Base-by-base conservation (phyloP, 2,113 vertebrate species). In the Amblyornis subalaris region DNA sequence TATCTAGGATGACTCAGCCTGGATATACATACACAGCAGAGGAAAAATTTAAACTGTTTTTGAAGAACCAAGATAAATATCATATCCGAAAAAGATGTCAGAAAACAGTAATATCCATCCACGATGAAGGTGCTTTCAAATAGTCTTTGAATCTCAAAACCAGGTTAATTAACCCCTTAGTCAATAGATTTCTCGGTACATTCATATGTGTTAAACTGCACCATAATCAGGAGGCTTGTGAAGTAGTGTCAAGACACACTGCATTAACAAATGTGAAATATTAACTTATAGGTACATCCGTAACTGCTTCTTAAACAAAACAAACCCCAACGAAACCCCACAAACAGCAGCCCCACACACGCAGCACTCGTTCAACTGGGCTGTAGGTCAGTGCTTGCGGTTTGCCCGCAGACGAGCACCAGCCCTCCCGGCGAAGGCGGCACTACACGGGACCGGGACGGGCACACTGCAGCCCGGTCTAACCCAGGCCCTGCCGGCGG, bases 391-490 rank as follows among this genome's bases (percentile, higher is more conserved):
- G 29, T 1, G 40, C 22, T 5, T 1, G 33, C 5, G 9, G 14
- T 2, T 6, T 14, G 26, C 47, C 61, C 12, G 2, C 8, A 19
- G 21, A 14, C 42, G 16, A 14, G 29, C 22, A 12, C 3, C 26
- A 8, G 76, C 6, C 45, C 17, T 18, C 47, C 3, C 1, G 9
- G 1, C 4, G 26, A 12, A 9, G 33, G 26, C 45, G 15, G 36
- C 44, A 6, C 5, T 0, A 28, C 31, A 2, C 2, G 17, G 31
- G 8, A 2, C 47, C 4, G 28, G 21, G 14, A 4, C 0, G 40
- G 50, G 4, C 5, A 8, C 38, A 0, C n/a, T 5, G n/a, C 45
- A 5, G 74, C 7, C 7, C 62, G 38, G 73, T 24, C 14, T 31
- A 35, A 17, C 31, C 21, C 53, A 2, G 70, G 73, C 45, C 21